Percentiles rank a stretch among this genome's conserved stretches.
phyloP scores from a whole-genome alignment of 2,113 vertebrate genomes.

The Neotoma lepida region DNA sequence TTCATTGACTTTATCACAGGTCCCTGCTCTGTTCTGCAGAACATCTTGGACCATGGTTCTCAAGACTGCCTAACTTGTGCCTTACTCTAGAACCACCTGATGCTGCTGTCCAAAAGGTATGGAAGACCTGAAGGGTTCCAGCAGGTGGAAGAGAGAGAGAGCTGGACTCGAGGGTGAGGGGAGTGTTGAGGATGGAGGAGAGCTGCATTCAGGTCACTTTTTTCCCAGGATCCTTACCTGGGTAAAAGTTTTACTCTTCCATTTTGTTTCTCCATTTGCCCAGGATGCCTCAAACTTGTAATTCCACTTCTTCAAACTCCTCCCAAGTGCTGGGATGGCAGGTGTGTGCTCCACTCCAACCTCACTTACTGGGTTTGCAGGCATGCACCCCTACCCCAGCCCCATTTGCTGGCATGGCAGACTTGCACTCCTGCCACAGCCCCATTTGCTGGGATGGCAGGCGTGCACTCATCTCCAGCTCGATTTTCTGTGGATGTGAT shows the following conservation, averaged over 20 bases:
- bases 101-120: not conserved
- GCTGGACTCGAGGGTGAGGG: not conserved
- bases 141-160: not conserved
- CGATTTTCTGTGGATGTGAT: not conserved
- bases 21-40: not conserved
- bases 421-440: too few species aligned
- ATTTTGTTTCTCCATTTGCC: constrained; percentile 35
- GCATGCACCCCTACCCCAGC: not conserved
- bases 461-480: too few species aligned
- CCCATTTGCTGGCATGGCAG: not conserved
- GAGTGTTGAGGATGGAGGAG: not conserved
- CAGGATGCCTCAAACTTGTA: not conserved
- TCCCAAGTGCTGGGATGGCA: not conserved
- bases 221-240: not conserved
- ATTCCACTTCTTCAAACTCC: not conserved
- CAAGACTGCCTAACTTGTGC: not conserved
- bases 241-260: not conserved
- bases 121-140: not conserved
- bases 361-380: not conserved
- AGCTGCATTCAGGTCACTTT: not conserved
- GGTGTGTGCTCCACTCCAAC: not conserved
- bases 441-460: not conserved
- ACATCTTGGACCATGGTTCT: not conserved
- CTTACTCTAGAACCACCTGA: not conserved
- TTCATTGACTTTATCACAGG: not conserved